Evolutionary conservation across 1,140 invertebrate species (phyloP), one percentile per base, ranked within the genome.

Genomic region (Chrysopa pallens): DNA sequence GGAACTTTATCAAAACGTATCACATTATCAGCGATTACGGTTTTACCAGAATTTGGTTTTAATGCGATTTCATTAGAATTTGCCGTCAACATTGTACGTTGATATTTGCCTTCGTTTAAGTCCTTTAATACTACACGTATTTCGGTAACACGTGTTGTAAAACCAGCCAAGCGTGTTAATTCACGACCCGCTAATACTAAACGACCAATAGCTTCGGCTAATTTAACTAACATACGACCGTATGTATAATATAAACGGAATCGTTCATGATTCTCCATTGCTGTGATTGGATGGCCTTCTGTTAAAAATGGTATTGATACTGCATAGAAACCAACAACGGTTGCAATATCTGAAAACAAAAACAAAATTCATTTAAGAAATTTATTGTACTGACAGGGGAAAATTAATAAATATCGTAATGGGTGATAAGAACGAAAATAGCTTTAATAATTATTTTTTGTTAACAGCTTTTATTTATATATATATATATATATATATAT

Each of bases 121-220:
- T 96, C 91, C 39, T 78, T 68, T 2, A 98, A 66, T 8, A 96
- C 92, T 29, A 70, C 70, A 28, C 81, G 76, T n/a, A 98, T 68
- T 54, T 94, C 83, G 9, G 85, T 91, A 8, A 98, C 88, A 42
- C 94, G 66, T 0, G 86, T 73, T 2, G 94, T 98, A 52, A 93
- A 91, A 3, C 92, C 95, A 31, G 93, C 88, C 38, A 98, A 60
- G 51, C 88, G 72, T 6, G 90, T 94, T 64, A 98, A 70, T 62
- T 98, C 94, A 48, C 92, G 68, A 3, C 93, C 91, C 23, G 93
- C 91, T 38, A 97, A 60, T 6, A 97, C 86, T 15, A 98, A 66
- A 36, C 93, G 73, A 6, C 93, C 94, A 52, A 98, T 91, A 27
- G 93, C 92, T 67, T 97, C 91, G 1, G 93, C 93, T 63, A 98